phyloP scores from a whole-genome alignment of 2,888 invertebrate species.

The Lepidochrysops patricia region DNA sequence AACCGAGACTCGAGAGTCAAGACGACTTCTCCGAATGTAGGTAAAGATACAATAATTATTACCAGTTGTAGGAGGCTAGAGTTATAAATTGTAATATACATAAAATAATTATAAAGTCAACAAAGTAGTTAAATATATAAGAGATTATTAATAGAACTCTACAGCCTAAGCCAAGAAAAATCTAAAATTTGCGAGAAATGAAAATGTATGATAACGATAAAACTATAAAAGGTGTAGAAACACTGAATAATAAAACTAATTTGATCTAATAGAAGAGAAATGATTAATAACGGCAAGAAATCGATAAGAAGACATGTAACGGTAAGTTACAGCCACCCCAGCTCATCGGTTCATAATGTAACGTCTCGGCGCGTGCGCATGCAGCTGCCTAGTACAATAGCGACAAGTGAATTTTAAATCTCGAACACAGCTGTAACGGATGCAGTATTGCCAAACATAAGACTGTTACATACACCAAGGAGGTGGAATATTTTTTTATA shows the following conservation, averaged over 20 bases:
- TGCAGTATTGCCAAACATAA: slow-evolving; percentile 1
- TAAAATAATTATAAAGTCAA: no score
- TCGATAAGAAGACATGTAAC: slow-evolving; percentile 11
- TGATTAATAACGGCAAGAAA: slow-evolving; percentile 9
- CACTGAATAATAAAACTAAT: not conserved
- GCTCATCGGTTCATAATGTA: slow-evolving; percentile 17
- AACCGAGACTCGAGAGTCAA: no score
- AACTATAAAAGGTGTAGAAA: no score
- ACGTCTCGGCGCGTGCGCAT: slow-evolving; percentile 24
- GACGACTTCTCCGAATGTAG: no score
- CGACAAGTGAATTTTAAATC: slow-evolving; percentile 32
- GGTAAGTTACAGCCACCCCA: slow-evolving; percentile 11
- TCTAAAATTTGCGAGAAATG: no score
- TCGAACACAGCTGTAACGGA: slow-evolving; percentile 32
- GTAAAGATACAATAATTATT: not conserved
- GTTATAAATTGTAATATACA: no score
- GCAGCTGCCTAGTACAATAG: slow-evolving; percentile 20
- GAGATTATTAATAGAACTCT: no score
- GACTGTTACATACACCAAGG: not conserved
- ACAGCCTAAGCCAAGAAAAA: no score
- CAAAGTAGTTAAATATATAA: no score
- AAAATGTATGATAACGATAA: not conserved
- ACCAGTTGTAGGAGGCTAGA: no score
- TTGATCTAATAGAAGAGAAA: not conserved
- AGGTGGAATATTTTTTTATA: not conserved